Evolutionary conservation across 2,113 vertebrate genomes (phyloP), one percentile per base, ranked within the genome.

Genomic region (Rissa tridactyla): DNA sequence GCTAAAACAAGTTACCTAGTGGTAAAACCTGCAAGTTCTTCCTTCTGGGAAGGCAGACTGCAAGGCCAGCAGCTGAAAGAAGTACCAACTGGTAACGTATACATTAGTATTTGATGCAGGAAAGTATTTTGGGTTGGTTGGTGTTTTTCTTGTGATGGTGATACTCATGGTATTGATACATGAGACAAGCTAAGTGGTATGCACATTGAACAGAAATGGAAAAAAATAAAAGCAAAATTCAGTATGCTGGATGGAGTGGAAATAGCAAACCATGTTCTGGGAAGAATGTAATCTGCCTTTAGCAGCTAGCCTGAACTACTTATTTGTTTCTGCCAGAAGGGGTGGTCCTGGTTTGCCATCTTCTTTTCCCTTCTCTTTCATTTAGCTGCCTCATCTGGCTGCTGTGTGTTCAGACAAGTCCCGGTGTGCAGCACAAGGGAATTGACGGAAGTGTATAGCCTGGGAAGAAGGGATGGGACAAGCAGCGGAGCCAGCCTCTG

Each of bases 21-120:
- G 85, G 47, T 96, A 96, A 85, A 95, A 79, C 78, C 82, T 86
- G 79, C 70, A 85, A 92, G 60, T 96, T 97, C 66, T 95, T 95
- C 90, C 78, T 96, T 96, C 90, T 94, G 90, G 93, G 88, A 96
- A 96, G 90, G 90, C 92, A 96, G 94, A 73, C 84, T 85, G 82
- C 62, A 92, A 94, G 92, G 96, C 75, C 94, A 92, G 57, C 85
- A 88, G 62, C 92, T 94, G 75, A 93, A 90, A 85, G 94, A 92
- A 90, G 79, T 95, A 69, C 23, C 66, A 82, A 40, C 57, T 94
- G 95, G 94, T 96, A 96, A 96, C 0, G 90, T 96, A 95, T 96
- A 40, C 26, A 13, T 90, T 82, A 88, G 85, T 61, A 26, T 85
- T 73, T 71, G 90, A 51, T 69, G 75, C 58, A 95, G 88, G 52